Evolutionary conservation across 2,888 invertebrate genomes (phyloP), one percentile per base, ranked within the genome.

Genomic region (Campopleginae sp.): DNA sequence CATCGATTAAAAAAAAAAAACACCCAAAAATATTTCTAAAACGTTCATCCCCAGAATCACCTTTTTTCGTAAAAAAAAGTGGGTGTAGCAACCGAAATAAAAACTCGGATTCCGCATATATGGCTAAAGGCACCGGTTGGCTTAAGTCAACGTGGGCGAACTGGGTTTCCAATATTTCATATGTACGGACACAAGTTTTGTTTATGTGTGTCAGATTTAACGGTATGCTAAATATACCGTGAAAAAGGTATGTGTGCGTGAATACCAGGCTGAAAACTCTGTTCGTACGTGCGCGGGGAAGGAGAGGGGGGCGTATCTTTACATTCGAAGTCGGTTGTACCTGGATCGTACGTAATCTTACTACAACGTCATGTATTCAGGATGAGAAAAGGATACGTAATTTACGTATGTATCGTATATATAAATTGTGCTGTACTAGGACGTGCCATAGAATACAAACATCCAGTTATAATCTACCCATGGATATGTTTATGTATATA

Each of bases 91-190:
- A 71, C 51, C 42, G 46, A 74, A 61, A 42, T 74, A 74, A 74
- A 76, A 65, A 71, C 71, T 8, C 27, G 63, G 46, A 80, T 80
- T 75, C 54, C 31, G 63, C 65, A 31, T 51, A 48, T 33, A 23
- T 27, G 75, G 65, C 31, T 19, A 72, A 46, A 33, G 54, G 27
- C 48, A 54, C 54, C 54, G 68, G 66, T 75, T 63, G 33, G 51
- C 71, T 76, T 76, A 46, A 19, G 76, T 58, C 19, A 46, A 58
- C 80, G 83, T 84, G 84, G 84, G 84, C 84, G 84, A 54, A 84
- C 80, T 76, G 84, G 84, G 72, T 84, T 76, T 71, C 58, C 80
- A 65, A 80, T 80, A 66, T 63, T 75, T 72, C 58, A 58, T 44
- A 42, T 61, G 33, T 70, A 63, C 48, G 51, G 10, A 14, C 23